Conservation (phyloP, 1,140 invertebrate genomes). For the Cylas formicarius region DNA sequence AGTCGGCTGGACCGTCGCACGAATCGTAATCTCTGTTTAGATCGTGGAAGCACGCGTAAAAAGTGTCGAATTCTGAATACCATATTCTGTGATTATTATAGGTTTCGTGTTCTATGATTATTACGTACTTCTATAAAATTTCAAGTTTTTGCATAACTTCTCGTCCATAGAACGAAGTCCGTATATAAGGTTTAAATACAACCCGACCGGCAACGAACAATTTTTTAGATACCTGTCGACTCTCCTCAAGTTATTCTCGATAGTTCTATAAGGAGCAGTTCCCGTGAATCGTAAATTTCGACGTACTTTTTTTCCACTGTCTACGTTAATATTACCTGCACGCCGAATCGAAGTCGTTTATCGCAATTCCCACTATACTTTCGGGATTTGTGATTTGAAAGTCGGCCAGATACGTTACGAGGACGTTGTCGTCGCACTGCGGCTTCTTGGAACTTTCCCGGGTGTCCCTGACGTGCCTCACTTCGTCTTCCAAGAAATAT, state of each 20-base stretch:
- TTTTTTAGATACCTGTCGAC: slow-evolving; percentile 29
- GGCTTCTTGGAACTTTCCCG: slow-evolving; percentile 1
- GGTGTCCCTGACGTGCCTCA: slow-evolving; percentile 5
- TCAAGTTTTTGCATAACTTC: slow-evolving; percentile 24
- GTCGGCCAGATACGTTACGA: slow-evolving; percentile 34
- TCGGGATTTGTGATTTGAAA: slow-evolving; percentile 37
- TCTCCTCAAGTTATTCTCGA: slow-evolving; percentile 20
- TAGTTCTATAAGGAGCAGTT: too few relatives aligned
- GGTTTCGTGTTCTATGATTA: neutral
- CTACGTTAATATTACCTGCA: slow-evolving; percentile 1
- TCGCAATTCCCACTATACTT: slow-evolving; percentile 31
- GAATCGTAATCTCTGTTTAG: slow-evolving; percentile 35
- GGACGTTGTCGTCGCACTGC: slow-evolving; percentile 31
- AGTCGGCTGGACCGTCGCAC: slow-evolving; percentile 37
- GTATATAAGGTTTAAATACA: slow-evolving; percentile 33
- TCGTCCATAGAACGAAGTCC: slow-evolving; percentile 28
- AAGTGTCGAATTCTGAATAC: slow-evolving; percentile 20
- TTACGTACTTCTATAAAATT: slow-evolving; percentile 18
- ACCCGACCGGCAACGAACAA: slow-evolving; percentile 20
- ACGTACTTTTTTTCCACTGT: neutral
- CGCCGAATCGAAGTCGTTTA: slow-evolving; percentile 17
- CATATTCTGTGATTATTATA: slow-evolving; percentile 10
- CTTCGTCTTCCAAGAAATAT: slow-evolving; percentile 18
- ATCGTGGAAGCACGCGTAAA: slow-evolving; percentile 29
- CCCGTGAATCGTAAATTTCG: slow-evolving; percentile 1